phyloP scores from a whole-genome alignment of 2,888 invertebrate genomes.

The Sericinus montela region DNA sequence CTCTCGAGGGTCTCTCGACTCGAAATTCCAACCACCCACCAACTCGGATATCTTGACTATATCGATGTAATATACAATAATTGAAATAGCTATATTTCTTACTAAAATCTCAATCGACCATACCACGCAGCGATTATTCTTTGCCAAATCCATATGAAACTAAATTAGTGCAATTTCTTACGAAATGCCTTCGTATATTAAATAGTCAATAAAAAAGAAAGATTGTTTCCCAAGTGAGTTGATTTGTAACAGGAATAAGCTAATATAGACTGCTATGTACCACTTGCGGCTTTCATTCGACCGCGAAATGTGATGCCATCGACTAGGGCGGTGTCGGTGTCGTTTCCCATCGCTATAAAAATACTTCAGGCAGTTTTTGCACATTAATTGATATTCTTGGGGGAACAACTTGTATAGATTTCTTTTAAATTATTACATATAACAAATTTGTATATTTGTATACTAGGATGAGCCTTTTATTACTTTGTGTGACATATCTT shows the following conservation, averaged over 20 bases:
- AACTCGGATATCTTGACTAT: too few relatives aligned
- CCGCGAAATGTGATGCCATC: constrained; percentile 54
- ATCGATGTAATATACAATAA: too few relatives aligned
- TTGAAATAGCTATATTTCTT: not conserved
- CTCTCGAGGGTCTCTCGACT: too few relatives aligned
- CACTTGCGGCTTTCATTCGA: constrained; percentile 50
- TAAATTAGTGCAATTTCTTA: not conserved
- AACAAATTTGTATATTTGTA: too few relatives aligned
- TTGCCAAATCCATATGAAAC: not conserved
- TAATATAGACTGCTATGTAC: constrained; percentile 38
- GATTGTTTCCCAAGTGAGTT: constrained; percentile 49
- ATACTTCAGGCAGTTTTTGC: constrained; percentile 7
- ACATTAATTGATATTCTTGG: constrained; percentile 8
- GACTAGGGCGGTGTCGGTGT: constrained; percentile 47
- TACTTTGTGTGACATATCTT: too few relatives aligned
- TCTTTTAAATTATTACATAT: not conserved
- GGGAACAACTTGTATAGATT: not conserved
- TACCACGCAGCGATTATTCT: not conserved
- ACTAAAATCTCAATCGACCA: not conserved
- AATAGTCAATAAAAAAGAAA: constrained; percentile 25
- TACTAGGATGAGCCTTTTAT: too few relatives aligned
- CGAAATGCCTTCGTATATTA: constrained; percentile 21
- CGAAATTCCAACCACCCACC: too few relatives aligned
- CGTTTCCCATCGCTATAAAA: constrained; percentile 51
- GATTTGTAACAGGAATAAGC: constrained; percentile 56